Evolutionary conservation across 1,140 invertebrate genomes (phyloP).

Genomic region (Magallana gigas): DNA sequence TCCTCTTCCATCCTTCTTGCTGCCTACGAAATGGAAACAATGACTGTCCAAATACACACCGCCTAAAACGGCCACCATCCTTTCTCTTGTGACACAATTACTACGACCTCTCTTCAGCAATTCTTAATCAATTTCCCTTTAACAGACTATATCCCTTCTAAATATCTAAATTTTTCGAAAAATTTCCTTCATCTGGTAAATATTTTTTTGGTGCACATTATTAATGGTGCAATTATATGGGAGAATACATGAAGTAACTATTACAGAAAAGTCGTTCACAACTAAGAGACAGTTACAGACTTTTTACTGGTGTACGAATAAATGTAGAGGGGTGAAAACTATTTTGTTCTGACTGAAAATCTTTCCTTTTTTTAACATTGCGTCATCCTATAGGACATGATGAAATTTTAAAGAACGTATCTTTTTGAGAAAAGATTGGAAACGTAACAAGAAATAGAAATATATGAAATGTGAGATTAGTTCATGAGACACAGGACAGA

Average conservation of each 20-base stretch:
- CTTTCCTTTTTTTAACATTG: no score
- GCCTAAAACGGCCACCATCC: background rate
- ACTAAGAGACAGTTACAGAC: slow-evolving; percentile 14
- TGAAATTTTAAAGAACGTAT: no score
- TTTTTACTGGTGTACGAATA: background rate
- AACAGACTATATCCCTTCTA: no score
- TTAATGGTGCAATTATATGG: background rate
- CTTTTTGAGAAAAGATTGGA: no score
- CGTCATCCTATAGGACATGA: no score
- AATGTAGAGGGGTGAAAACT: background rate
- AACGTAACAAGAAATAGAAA: background rate
- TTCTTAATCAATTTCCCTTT: no score
- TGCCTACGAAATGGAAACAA: slow-evolving; percentile 51
- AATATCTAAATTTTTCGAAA: background rate
- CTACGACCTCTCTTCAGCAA: background rate
- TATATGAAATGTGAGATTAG: slow-evolving; percentile 31
- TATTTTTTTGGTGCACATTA: background rate
- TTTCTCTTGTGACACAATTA: background rate
- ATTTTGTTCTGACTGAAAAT: no score
- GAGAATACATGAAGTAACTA: background rate
- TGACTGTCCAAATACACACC: background rate
- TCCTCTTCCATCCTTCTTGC: slow-evolving; percentile 72
- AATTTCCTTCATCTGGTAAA: background rate
- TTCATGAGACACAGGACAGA: slow-evolving; percentile 14
- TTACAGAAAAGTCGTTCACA: background rate